Evolutionary conservation across 1,140 invertebrate species (phyloP).

Genomic region (Atta texana): DNA sequence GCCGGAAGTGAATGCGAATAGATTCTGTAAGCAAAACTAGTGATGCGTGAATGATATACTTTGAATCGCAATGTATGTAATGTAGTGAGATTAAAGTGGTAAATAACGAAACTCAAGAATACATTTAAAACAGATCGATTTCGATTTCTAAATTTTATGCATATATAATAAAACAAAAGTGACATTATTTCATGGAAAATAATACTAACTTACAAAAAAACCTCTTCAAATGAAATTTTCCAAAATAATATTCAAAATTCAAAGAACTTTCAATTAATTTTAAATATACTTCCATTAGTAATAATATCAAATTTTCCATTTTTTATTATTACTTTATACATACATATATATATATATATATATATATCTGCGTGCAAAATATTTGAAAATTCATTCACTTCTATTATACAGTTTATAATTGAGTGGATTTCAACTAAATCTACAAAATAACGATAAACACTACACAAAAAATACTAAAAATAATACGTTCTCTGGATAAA

Average conservation of each 20-base stretch:
- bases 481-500: background rate
- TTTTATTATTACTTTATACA: background rate
- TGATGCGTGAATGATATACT: slow-evolving; percentile 21
- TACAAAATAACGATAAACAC: background rate
- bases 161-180: background rate
- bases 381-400: background rate
- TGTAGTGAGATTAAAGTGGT: background rate
- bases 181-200: background rate
- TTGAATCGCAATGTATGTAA: slow-evolving; percentile 30
- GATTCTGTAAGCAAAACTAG: slow-evolving; percentile 16
- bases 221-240: background rate
- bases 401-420: background rate
- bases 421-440: background rate
- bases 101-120: background rate
- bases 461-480: slow-evolving; percentile 26
- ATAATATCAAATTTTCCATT: background rate
- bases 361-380: slow-evolving; percentile 10
- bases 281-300: background rate
- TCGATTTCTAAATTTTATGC: background rate
- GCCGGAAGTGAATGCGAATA: slow-evolving; percentile 52
- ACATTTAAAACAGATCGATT: slow-evolving; percentile 6
- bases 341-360: background rate
- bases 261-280: background rate
- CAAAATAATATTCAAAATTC: background rate
- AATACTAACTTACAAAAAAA: background rate